Evolutionary conservation across 2,797 vertebrate genomes (phyloP).

Genomic region (Paramormyrops hopkinsi): DNA sequence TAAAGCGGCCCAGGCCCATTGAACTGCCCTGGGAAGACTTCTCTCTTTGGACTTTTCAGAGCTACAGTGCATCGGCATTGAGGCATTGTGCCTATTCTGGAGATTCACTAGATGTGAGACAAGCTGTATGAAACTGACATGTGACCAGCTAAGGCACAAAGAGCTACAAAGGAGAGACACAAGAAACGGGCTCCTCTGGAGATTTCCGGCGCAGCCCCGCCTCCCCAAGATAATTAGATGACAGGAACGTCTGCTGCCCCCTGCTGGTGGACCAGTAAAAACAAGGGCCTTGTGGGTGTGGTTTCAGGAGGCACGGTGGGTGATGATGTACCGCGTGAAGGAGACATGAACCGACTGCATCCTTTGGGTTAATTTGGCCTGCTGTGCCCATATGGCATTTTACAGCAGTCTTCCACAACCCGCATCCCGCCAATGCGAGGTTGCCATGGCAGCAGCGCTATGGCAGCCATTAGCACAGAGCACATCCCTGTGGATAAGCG

Average conservation of each 20-base stretch:
- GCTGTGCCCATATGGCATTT: not conserved
- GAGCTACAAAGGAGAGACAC: not conserved
- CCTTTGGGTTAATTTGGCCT: not conserved
- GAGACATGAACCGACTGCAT: not conserved
- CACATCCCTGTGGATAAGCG: not conserved
- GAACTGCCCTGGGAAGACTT: not conserved
- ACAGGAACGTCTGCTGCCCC: not conserved
- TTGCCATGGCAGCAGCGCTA: slow-evolving; percentile 24
- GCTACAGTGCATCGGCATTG: not conserved
- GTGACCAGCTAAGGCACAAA: not conserved
- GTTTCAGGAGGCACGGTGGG: slow-evolving; percentile 7
- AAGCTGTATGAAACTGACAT: not conserved
- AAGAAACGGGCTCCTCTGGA: not conserved
- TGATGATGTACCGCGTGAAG: not conserved
- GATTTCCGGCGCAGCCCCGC: not conserved
- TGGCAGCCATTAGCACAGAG: not conserved
- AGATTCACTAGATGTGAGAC: not conserved
- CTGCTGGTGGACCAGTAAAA: not conserved
- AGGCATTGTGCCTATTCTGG: not conserved
- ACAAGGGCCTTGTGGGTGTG: not conserved
- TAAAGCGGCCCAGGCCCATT: not conserved
- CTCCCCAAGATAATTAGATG: slow-evolving; percentile 15
- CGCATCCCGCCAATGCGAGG: not conserved
- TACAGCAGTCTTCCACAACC: not conserved
- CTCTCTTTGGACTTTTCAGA: not conserved